These are phyloP conservation scores for Lagothrix lagotricha DNA, from an alignment of 2,797 vertebrate species.

Conservation along the genomic window DNA sequence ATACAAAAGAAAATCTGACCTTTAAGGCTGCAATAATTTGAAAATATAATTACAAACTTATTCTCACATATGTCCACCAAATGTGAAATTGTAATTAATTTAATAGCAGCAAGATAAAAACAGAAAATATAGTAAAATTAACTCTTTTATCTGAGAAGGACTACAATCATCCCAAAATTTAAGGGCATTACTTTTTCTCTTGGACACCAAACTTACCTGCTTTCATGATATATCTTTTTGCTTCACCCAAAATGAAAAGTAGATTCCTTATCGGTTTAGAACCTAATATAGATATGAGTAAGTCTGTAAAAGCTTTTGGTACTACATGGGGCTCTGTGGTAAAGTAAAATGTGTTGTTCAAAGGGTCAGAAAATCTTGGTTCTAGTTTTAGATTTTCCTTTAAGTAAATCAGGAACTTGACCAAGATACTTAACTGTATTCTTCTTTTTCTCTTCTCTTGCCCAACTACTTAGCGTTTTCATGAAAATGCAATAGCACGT, in stretches of 20 bases:
- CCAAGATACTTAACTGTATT: not conserved
- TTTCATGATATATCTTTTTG: conserved; percentile 5
- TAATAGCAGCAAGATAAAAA: conserved; percentile 35
- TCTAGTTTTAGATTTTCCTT: conserved; percentile 50
- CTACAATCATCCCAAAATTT: not conserved
- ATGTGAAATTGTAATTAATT: conserved; percentile 26
- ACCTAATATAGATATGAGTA: not conserved
- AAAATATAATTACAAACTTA: conserved; percentile 42
- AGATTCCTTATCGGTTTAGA: conserved; percentile 39
- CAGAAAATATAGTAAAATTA: conserved; percentile 31
- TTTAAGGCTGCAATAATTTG: conserved; percentile 5
- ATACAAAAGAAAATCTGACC: conserved; percentile 38
- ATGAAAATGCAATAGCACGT: not conserved
- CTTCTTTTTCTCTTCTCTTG: conserved; percentile 33
- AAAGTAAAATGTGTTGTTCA: conserved; percentile 8
- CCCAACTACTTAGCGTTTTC: conserved; percentile 1
- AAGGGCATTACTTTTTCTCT: conserved; percentile 15
- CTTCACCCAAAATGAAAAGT: conserved; percentile 19
- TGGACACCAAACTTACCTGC: conserved; percentile 4
- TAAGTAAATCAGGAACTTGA: conserved; percentile 18
- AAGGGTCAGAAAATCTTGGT: not conserved
- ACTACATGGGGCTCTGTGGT: not conserved
- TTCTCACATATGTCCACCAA: conserved; percentile 24
- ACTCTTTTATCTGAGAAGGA: conserved; percentile 33
- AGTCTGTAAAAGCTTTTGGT: conserved; percentile 17